phyloP scores from a whole-genome alignment of 2,113 vertebrate genomes.

The Entomyzon cyanotis region DNA sequence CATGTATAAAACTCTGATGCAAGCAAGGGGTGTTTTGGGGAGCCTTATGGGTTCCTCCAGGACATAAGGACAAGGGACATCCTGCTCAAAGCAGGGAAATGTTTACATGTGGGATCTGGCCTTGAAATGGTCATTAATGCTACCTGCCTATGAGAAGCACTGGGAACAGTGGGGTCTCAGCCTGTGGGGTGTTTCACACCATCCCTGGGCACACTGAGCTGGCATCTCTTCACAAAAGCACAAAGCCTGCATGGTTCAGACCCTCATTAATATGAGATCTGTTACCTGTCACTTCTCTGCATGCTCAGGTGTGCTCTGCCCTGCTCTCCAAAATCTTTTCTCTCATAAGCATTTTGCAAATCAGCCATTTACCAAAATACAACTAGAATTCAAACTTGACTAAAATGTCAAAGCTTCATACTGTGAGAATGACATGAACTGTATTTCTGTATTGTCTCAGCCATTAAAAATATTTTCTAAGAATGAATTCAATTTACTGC shows the following conservation, averaged over 20 bases:
- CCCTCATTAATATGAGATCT: fast-evolving
- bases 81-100: background rate
- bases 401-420: background rate
- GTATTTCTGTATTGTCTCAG: background rate
- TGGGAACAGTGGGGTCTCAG: background rate
- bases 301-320: background rate
- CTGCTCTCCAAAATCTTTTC: background rate
- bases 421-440: background rate
- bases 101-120: background rate
- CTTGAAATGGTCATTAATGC: background rate
- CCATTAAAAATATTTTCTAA: constrained; percentile 45
- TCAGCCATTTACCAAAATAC: background rate
- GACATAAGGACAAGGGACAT: fast-evolving
- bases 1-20: background rate
- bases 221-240: background rate
- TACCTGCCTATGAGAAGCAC: background rate
- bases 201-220: background rate
- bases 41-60: background rate
- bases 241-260: background rate
- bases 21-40: fast-evolving
- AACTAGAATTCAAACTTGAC: background rate
- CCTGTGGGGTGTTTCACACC: background rate
- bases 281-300: background rate
- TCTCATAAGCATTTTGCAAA: background rate
- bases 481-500: constrained; percentile 50